Evolutionary conservation across 2,888 invertebrate genomes (phyloP), one percentile per base, ranked within the genome.

Genomic region (Oligia fasciuncula): DNA sequence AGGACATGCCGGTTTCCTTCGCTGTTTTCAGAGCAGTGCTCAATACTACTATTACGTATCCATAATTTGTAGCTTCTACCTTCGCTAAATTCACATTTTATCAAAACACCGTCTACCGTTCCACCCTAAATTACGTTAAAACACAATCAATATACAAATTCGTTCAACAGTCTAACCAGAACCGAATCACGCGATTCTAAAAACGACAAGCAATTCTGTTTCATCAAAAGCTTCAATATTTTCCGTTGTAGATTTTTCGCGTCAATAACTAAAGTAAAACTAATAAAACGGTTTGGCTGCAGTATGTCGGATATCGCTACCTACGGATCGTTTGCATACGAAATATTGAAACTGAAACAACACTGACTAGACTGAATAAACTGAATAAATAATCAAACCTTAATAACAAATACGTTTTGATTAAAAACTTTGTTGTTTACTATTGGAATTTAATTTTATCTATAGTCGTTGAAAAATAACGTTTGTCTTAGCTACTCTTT

Each of bases 241-340:
- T 89, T 89, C 79, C 80, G 81, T 88, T 86, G 80, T 75, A 84
- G 87, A 86, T 81, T 85, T 83, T 66, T 87, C 86, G 88, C 88
- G 87, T 86, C 88, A 89, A 88, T 90, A 90, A 84, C 88, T 87
- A 89, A 91, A 91, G 86, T 87, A 91, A 91, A 92, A 90, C 91
- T 88, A 92, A 93, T 91, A 85, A 90, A 89, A 89, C 86, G 87
- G 84, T 88, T 89, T 89, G 86, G 83, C 90, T 91, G 89, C 89
- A 90, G 86, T 91, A 89, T 87, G 90, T 90, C 91, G 91, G 91
- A 90, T 91, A 89, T 91, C 88, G 89, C 79, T 90, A 88, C 88
- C 81, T 78, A 88, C 85, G 82, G 87, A 88, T 89, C 87, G 94
- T 96, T 95, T 95, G 94, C 94, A 95, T 95, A 93, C 91, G 93